Base-by-base conservation (phyloP, 1,140 invertebrate genomes). In the Bombus balteatus region DNA sequence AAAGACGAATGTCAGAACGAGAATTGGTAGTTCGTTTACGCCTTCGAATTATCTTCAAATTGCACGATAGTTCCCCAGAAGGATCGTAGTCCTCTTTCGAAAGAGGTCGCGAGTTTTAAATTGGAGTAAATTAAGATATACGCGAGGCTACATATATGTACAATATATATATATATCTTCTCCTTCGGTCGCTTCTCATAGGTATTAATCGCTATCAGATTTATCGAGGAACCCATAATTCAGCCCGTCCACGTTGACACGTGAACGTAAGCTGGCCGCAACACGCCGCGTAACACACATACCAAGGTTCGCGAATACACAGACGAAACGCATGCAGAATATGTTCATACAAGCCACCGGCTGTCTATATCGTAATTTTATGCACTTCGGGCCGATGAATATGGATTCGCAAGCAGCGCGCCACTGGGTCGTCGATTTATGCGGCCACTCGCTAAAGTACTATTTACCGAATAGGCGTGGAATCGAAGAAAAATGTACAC, bases 331-430 rank as follows among this genome's bases (percentile, higher is more conserved):
- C 25, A 10, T 1, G 12, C 22, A 37, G 9, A 39, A 22, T 53
- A 10, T 6, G 34, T 22, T 34, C 28, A 28, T 25, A 53, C 80
- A 8, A 53, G 53, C 32, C 22, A 37, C 28, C 39, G 43, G 34
- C 41, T 79, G 75, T 80, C 76, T 92, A 87, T 92, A 93, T 93
- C 91, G 93, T 94, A 94, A 94, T 94, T 94, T 94, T 94, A 94
- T 94, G 92, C 93, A 93, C 90, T 93, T 92, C 89, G 89, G 85
- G 68, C 87, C 92, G 89, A 93, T 93, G 92, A 93, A 94, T 94
- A 94, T 94, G 92, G 93, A 94, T 94, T 93, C 86, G 86, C 90
- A 87, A 87, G 84, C 88, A 87, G 89, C 86, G 90, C 88, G 82
- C 85, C 86, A 82, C 57, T 81, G 85, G 83, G 76, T 83, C 87